Percentiles rank a stretch among this genome's conserved stretches.
These are phyloP conservation scores for Nemotelus nigrinus DNA, from an alignment of 2,888 invertebrate genomes.

Conservation along the genomic window DNA sequence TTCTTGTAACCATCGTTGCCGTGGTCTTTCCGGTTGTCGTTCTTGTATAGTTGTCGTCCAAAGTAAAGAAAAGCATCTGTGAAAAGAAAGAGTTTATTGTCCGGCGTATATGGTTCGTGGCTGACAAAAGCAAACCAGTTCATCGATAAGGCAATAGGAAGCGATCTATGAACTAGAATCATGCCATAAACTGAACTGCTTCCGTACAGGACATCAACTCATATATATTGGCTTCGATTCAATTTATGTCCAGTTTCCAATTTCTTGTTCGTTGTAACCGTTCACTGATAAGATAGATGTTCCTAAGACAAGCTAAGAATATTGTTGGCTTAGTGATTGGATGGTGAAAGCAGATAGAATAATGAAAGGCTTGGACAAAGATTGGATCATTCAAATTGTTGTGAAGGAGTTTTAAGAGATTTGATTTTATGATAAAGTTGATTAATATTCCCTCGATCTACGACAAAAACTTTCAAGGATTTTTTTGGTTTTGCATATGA, in stretches of 20 bases:
- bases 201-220: slow-evolving; percentile 17
- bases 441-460: too few relatives aligned
- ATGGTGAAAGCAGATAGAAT: too few relatives aligned
- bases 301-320: too few relatives aligned
- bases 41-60: slow-evolving; percentile 8
- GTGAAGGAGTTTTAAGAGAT: too few relatives aligned
- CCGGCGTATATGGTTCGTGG: background rate
- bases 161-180: slow-evolving; percentile 16
- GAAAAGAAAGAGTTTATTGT: slow-evolving; percentile 39
- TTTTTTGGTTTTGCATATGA: too few relatives aligned
- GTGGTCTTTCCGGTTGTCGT: background rate
- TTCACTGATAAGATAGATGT: too few relatives aligned
- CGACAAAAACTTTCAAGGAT: too few relatives aligned
- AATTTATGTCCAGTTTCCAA: slow-evolving; percentile 26
- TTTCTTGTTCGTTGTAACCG: background rate
- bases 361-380: too few relatives aligned
- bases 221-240: slow-evolving; percentile 33
- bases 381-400: too few relatives aligned
- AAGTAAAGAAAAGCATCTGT: slow-evolving; percentile 15
- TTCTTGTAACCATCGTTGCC: too few relatives aligned
- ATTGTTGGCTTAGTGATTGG: too few relatives aligned
- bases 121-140: background rate
- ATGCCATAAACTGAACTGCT: slow-evolving; percentile 18
- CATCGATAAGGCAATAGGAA: slow-evolving; percentile 29
- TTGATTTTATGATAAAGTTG: too few relatives aligned